phyloP scores from a whole-genome alignment of 2,888 invertebrate genomes.

The Miltochrista miniata region DNA sequence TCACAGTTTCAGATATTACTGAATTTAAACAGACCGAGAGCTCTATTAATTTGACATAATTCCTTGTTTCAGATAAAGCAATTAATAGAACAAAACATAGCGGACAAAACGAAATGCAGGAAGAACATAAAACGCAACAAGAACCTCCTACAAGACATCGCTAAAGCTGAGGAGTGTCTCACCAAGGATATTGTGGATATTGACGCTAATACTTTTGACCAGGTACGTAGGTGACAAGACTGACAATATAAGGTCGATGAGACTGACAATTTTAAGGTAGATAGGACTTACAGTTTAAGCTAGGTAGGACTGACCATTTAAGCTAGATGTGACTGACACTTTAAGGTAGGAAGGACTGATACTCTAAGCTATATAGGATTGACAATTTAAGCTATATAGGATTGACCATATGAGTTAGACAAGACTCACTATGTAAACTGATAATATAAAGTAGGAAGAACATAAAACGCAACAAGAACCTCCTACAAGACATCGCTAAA shows the following conservation, averaged over 20 bases:
- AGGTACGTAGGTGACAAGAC: slow-evolving; percentile 3
- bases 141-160: slow-evolving; percentile 58
- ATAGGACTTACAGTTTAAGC: too few species aligned
- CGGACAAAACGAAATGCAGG: slow-evolving; percentile 22
- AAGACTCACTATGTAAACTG: too few species aligned
- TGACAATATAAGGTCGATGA: too few species aligned
- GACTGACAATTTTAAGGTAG: too few species aligned
- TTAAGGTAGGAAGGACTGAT: too few species aligned
- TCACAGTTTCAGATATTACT: too few species aligned
- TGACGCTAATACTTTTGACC: slow-evolving; percentile 42
- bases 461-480: slow-evolving; percentile 56
- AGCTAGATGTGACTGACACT: too few species aligned
- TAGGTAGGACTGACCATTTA: too few species aligned
- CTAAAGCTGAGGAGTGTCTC: slow-evolving; percentile 48
- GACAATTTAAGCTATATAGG: too few species aligned
- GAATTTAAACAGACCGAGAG: too few species aligned
- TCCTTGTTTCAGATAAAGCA: slow-evolving; percentile 28
- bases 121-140: slow-evolving; percentile 52
- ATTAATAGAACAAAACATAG: slow-evolving; percentile 24
- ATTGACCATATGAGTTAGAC: too few species aligned
- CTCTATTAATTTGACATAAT: neutral
- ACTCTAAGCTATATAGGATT: too few species aligned
- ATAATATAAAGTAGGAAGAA: neutral
- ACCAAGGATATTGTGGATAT: slow-evolving; percentile 45
- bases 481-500: slow-evolving; percentile 54